Base-by-base conservation (phyloP, 2,888 invertebrate species). In the Caenorhabditis panamensis region DNA sequence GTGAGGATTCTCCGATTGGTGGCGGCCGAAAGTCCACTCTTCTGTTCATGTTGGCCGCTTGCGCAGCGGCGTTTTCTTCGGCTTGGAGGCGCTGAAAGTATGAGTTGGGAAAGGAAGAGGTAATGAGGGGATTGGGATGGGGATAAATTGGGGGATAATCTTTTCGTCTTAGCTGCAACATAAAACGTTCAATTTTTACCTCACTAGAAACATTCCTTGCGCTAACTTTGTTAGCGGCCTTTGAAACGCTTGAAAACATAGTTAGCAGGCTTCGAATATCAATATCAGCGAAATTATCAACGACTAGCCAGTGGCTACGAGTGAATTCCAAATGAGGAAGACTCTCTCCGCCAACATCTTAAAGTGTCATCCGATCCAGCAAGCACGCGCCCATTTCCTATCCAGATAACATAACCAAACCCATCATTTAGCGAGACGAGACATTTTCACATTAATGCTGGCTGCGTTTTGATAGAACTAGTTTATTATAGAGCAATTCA, bases 1-100 rank as follows among this genome's bases (percentile, higher is more conserved):
- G 31, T 20, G 54, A 49, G 8, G 24, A 53, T 67, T 76, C 75
- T 20, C 63, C 68, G 18, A 81, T 72, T 24, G 82, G 72, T 5
- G 78, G 75, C 16, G 82, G 78, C n/a, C 71, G 63, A 26, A 79
- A 82, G 11, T 78, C 73, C 24, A 82, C 73, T 54, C 66, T 37
- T 24, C 82, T n/a, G 16, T 78, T 71, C 75, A 79, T 78, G 20
- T 37, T 63, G 20, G 71, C 62, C 18, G 78, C 69, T 47, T 71
- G 66, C 16, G 59, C 69, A 1, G 81, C 72, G 13, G 79, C 79
- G 79, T 79, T 79, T 24, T 79, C 79, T 20, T 79, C 79, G 58
- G 79, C 79, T 79, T 79, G 79, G 18, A 79, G 59, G n/a, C 79
- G 72, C 79, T 79, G 61, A 22, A 77, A 77, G 20, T 22, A n/a